Evolutionary conservation across 2,888 invertebrate species (phyloP).

Genomic region (Resseliella maxima): DNA sequence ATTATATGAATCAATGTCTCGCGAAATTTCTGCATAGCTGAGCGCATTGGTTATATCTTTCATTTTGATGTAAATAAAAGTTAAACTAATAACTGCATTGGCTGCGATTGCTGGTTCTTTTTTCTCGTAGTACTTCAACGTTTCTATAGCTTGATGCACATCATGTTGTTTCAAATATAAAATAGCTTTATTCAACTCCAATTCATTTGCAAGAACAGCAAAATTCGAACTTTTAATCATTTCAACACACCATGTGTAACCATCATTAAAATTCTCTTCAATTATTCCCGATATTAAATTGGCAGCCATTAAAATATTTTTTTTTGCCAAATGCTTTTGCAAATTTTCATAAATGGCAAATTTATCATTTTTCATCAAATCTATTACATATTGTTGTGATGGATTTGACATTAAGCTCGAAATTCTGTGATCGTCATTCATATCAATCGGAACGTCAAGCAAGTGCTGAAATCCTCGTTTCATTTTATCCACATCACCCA

Average conservation of each 20-base stretch:
- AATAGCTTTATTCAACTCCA: constrained; percentile 91
- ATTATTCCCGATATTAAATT: constrained; percentile 89
- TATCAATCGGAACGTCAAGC: constrained; percentile 86
- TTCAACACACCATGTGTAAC: constrained; percentile 92
- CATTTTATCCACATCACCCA: constrained; percentile 93
- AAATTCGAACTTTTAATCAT: constrained; percentile 91
- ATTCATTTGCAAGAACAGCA: constrained; percentile 82
- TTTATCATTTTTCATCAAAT: constrained; percentile 82
- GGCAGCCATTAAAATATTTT: constrained; percentile 84
- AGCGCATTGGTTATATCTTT: constrained; percentile 83
- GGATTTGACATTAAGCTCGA: constrained; percentile 63
- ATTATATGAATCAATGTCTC: constrained; percentile 80
- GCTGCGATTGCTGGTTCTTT: constrained; percentile 85
- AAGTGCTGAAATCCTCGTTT: constrained; percentile 91
- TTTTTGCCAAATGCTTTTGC: constrained; percentile 80
- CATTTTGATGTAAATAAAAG: constrained; percentile 84
- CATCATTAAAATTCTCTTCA: constrained; percentile 76
- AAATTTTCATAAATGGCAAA: constrained; percentile 79
- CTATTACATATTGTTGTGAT: constrained; percentile 68
- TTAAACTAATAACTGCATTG: constrained; percentile 86
- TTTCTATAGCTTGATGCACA: constrained; percentile 82
- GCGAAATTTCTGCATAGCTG: constrained; percentile 79
- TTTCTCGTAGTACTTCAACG: constrained; percentile 86
- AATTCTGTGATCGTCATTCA: constrained; percentile 84
- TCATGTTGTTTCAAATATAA: constrained; percentile 86